Percentiles rank a stretch among this genome's conserved stretches.
phyloP scores from a whole-genome alignment of 2,888 invertebrate genomes.

The Campoplex nolae region DNA sequence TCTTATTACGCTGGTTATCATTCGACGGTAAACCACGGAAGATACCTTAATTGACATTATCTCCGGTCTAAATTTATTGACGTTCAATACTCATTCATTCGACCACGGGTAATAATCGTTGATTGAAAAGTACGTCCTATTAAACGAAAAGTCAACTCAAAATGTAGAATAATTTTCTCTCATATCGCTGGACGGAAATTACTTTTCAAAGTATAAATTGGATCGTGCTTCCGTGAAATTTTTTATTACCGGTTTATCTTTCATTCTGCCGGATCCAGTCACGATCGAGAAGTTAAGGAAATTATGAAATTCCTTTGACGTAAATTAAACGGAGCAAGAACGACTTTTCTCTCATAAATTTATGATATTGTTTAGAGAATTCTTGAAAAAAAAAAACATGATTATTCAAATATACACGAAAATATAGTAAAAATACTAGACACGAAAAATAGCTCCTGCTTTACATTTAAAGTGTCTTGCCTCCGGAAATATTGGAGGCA shows the following conservation, averaged over 20 bases:
- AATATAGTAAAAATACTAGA: neutral
- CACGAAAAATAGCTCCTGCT: neutral
- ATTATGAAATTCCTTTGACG: neutral
- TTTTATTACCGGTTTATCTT: conserved; percentile 16
- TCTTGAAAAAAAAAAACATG: conserved; percentile 12
- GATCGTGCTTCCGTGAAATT: neutral
- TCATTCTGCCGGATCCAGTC: neutral
- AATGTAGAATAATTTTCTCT: conserved; percentile 9
- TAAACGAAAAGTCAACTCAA: neutral
- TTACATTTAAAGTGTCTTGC: conserved; percentile 19
- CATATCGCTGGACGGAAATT: conserved; percentile 11
- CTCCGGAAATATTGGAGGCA: neutral
- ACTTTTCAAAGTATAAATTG: conserved; percentile 3
- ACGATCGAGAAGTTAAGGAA: neutral
- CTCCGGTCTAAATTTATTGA: conserved; percentile 73
- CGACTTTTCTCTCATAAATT: neutral
- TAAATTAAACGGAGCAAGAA: neutral
- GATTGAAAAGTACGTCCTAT: neutral
- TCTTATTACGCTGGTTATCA: conserved; percentile 28
- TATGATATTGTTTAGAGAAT: neutral
- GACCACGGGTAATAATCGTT: conserved; percentile 8
- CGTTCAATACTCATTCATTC: conserved; percentile 73
- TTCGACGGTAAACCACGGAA: conserved; percentile 33
- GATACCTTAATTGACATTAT: conserved; percentile 74
- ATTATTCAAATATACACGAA: neutral